Conservation (phyloP, 2,113 vertebrate species). For the Prionailurus viverrinus region DNA sequence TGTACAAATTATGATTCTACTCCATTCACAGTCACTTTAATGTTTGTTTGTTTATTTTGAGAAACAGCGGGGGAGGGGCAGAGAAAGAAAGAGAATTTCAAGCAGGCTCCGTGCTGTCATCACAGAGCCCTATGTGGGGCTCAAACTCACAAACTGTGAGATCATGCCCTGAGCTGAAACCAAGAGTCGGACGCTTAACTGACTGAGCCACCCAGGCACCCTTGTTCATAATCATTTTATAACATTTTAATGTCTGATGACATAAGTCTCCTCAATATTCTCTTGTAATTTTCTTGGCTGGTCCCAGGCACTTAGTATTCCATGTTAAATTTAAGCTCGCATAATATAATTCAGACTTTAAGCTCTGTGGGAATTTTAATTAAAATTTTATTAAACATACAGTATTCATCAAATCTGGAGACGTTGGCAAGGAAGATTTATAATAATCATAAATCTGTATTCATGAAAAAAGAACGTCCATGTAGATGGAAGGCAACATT, state of each 20-base stretch:
- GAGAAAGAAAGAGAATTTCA: too few species aligned
- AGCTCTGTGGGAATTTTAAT: not conserved
- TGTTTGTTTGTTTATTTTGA: too few species aligned
- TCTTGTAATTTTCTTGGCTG: not conserved
- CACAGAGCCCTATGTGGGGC: too few species aligned
- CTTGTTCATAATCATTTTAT: not conserved
- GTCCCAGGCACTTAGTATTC: not conserved
- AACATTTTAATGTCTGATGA: constrained; percentile 23
- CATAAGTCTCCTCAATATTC: not conserved
- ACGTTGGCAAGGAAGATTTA: constrained; percentile 29
- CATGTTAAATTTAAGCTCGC: constrained; percentile 5
- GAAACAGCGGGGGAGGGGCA: too few species aligned
- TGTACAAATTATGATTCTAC: not conserved
- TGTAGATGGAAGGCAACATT: not conserved
- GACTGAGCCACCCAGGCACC: too few species aligned
- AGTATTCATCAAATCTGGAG: not conserved
- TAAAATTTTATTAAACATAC: constrained; percentile 27
- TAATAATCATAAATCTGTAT: not conserved
- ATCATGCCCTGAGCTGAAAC: too few species aligned
- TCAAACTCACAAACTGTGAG: too few species aligned
- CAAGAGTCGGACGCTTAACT: too few species aligned
- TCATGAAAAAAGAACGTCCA: not conserved
- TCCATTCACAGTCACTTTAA: not conserved
- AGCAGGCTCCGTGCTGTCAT: too few species aligned
- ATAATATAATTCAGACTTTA: constrained; percentile 50